A percentile compares a stretch with the other conserved stretches of the same genome.
Evolutionary conservation across 2,888 invertebrate species (phyloP).

Genomic region (Cylindroiulus punctatus): DNA sequence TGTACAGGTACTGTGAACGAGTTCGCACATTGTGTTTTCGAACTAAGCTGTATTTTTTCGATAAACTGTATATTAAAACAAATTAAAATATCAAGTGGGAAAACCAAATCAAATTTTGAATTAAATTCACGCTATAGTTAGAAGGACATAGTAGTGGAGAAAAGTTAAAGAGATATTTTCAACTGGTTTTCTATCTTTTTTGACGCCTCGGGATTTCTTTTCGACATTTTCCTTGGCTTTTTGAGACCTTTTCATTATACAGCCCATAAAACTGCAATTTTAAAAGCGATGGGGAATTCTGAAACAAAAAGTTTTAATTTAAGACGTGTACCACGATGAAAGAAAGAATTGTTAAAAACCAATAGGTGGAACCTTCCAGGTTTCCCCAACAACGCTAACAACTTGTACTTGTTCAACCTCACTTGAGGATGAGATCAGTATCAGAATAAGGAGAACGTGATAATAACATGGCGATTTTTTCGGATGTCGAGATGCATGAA

Average conservation of each 20-base stretch:
- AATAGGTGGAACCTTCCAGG: background rate
- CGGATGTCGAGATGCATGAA: no score
- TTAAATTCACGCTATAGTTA: background rate
- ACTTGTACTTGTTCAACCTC: no score
- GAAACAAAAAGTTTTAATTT: background rate
- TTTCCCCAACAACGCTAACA: background rate
- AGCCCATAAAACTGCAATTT: constrained; percentile 13
- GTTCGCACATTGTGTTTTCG: no score
- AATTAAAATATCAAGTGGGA: constrained; percentile 3
- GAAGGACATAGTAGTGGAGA: constrained; percentile 15
- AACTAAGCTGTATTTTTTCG: no score
- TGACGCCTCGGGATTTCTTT: background rate
- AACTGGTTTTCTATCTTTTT: background rate
- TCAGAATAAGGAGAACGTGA: no score
- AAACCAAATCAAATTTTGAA: background rate
- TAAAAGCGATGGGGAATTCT: constrained; percentile 29
- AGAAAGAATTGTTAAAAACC: background rate
- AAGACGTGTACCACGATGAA: background rate
- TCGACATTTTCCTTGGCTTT: constrained; percentile 23
- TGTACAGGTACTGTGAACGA: no score
- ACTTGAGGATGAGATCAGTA: no score
- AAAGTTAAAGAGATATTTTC: background rate
- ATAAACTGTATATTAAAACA: background rate
- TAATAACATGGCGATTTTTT: no score
- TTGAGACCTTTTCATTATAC: constrained; percentile 7